Evolutionary conservation across 2,888 invertebrate genomes (phyloP), one percentile per base, ranked within the genome.

Genomic region (Colostygia pectinataria): DNA sequence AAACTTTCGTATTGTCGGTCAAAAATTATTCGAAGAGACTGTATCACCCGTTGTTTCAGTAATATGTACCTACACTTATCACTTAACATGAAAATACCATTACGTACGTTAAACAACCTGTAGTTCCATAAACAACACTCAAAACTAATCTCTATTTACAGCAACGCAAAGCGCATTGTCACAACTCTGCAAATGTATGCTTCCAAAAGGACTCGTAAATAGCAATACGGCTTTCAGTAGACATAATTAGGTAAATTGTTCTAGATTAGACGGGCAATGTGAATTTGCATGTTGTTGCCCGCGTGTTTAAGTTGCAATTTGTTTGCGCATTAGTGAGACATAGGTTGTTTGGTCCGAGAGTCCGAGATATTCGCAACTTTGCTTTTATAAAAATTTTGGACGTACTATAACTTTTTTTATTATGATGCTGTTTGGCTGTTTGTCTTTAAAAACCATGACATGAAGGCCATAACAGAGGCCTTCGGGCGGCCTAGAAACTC

Each of bases 241-340:
- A 63, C 61, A 63, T 61, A 62, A 69, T 69, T 61, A 63, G 60
- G 44, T 42, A 51, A 55, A 59, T 63, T 54, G 50, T 57, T 61
- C 46, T 58, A 55, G 60, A 61, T 57, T 57, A 38, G 23, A 29
- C 33, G 4, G 33, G 45, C 31, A 37, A 47, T 15, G 36, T 39
- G 25, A 63, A 57, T 56, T 58, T 61, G 50, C 53, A 55, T 56
- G 38, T 51, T 63, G 53, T 33, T 38, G 5, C 18, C 20, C 43
- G 14, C 4, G 2, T 9, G 9, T 43, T 56, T 55, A 45, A 43
- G 56, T 54, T 39, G 49, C 34, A 39, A 48, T 57, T 55, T 55
- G 39, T 43, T 38, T 54, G 39, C 2, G 14, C 25, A 24, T 28
- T 51, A 40, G 32, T 7, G 10, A 4, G 13, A 25, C 37, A 42